Evolutionary conservation across 2,113 vertebrate genomes (phyloP), one percentile per base, ranked within the genome.

Genomic region (Megalops atlanticus): DNA sequence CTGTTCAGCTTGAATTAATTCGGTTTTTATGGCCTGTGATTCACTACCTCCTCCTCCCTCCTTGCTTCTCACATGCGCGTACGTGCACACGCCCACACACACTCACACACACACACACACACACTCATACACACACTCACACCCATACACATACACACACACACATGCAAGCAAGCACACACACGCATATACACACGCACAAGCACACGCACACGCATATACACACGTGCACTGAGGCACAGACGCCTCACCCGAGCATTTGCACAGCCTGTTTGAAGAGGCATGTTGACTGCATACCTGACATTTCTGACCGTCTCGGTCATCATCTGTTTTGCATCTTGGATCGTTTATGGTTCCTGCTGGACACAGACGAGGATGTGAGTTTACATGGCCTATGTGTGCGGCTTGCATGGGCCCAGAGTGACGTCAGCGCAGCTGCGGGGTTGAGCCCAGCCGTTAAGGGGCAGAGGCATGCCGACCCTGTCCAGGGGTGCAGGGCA

Each of bases 391-490:
- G 58, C 58, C 58, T 27, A 31, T 64, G n/a, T 64, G 58, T 64
- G 58, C 24, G 5, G 58, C 58, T 24, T 31, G 49, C 27, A n/a
- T 78, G 54, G 24, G 64, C 33, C 31, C 12, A 10, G 27, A 40
- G 78, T 79, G 78, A 79, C 49, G 78, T 79, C 78, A 79, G 41
- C 49, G 68, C 68, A 79, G 79, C 79, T 80, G 79, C 54, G 45
- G 43, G 45, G 73, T 76, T 16, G 33, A 35, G 33, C 35, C 73
- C 73, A 39, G 45, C 70, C 47, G 45, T 21, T 49, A 6, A 6
- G 31, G 64, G 31, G 2, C 24, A 64, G 40, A 7, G 41, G 64
- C 31, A 21, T 24, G 38, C 15, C n/a, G 21, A 18, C 18, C 41
- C 64, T 70, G 27, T 41, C 41, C 40, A 71, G 64, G 35, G 36